Conservation (phyloP, 2,113 vertebrate species). For the Martes martes region DNA sequence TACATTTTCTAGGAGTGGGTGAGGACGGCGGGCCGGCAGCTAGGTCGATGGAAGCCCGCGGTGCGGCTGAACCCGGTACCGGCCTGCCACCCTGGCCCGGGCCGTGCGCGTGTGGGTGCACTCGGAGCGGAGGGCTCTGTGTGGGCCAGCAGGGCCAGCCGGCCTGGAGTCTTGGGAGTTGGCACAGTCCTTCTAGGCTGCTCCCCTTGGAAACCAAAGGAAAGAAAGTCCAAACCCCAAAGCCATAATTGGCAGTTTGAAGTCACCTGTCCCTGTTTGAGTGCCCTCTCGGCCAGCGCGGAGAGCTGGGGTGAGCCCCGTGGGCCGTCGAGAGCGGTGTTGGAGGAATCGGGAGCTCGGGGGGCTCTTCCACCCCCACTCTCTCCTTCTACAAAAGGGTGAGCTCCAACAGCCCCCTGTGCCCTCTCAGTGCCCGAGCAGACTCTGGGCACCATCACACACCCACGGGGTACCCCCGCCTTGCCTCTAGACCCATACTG, state of each 20-base stretch:
- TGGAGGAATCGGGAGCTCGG: rapidly evolving
- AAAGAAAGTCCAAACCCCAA: background rate
- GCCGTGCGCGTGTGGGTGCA: rapidly evolving
- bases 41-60: background rate
- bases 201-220: background rate
- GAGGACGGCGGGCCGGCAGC: background rate
- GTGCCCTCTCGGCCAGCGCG: background rate
- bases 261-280: background rate
- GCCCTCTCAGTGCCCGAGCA: background rate
- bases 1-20: background rate
- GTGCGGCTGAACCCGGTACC: rapidly evolving
- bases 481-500: background rate
- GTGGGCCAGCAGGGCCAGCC: background rate
- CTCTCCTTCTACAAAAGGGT: background rate
- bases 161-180: background rate
- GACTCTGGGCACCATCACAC: background rate
- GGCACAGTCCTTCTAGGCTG: background rate
- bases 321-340: background rate
- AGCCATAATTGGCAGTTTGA: background rate
- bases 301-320: background rate
- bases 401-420: background rate
- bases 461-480: rapidly evolving
- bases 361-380: rapidly evolving
- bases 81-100: background rate
- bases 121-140: background rate